Evolutionary conservation across 2,888 invertebrate species (phyloP), one percentile per base, ranked within the genome.

Genomic region (Amphipyra tragopoginis): DNA sequence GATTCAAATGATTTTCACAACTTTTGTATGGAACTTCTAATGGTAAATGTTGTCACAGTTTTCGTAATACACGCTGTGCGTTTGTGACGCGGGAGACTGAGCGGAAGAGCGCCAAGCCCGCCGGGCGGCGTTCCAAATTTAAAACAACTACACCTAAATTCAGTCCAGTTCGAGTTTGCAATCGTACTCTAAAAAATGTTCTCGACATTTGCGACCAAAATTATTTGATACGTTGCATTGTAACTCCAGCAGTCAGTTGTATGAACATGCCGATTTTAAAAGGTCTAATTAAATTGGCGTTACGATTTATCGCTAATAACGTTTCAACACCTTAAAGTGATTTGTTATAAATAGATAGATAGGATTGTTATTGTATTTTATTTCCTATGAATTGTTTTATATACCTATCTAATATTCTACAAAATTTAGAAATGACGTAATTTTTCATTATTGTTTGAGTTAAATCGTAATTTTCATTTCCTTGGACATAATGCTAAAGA

Each of bases 61-160:
- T 89, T 84, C 77, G 77, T 79, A 81, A 85, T 85, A 87, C 82
- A 85, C 84, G 77, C 80, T 77, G 79, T 83, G 81, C 82, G 84
- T 86, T 86, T 86, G 80, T 72, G 82, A 82, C 86, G 86, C 85
- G 79, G 77, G 78, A 77, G 81, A 92, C 90, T 89, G 89, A 83
- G 81, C 83, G 79, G 80, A 73, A 81, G 85, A 86, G 81, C 87
- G 90, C 87, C 86, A 84, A 88, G 81, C 87, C 77, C 80, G 83
- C 89, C 89, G 92, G 94, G 94, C 94, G 86, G 63, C 59, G 91
- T 83, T 93, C 94, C 94, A 94, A 93, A 90, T 86, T 89, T 91
- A 91, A 90, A 91, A 88, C 92, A 87, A 86, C 87, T 84, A 89
- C 87, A 87, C 85, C 88, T 88, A 90, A 82, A 86, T 89, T 88